Percentiles rank a stretch among this genome's conserved stretches.
Conservation (phyloP, 2,797 vertebrate genomes). For the Chelon auratus region DNA sequence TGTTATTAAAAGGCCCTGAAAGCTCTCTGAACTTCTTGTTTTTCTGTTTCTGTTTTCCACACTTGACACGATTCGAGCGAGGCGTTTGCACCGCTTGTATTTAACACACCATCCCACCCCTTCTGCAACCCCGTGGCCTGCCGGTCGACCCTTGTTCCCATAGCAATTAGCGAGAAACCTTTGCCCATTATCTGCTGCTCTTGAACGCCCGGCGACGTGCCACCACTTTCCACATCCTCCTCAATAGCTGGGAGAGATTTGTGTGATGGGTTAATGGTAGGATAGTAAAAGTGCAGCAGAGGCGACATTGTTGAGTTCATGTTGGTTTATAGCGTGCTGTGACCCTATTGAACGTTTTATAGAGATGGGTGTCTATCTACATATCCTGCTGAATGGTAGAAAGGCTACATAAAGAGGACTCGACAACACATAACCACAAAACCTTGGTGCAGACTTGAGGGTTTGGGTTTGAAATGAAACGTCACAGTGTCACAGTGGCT, state of each 20-base stretch:
- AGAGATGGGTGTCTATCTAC: slow-evolving; percentile 64
- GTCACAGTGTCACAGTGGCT: slow-evolving; percentile 5
- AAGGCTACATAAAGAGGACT: slow-evolving; percentile 38
- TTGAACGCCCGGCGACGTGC: slow-evolving; percentile 32
- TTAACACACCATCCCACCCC: slow-evolving; percentile 43
- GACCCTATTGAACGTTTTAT: slow-evolving; percentile 64
- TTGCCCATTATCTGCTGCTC: slow-evolving; percentile 62
- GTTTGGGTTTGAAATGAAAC: slow-evolving; percentile 20
- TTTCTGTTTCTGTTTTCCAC: slow-evolving; percentile 43
- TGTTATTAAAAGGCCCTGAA: slow-evolving; percentile 32
- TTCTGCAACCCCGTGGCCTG: slow-evolving; percentile 64
- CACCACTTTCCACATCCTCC: slow-evolving; percentile 28
- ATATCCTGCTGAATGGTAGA: slow-evolving; percentile 50
- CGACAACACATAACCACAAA: slow-evolving; percentile 40
- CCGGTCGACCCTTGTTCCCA: slow-evolving; percentile 70
- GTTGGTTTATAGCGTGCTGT: slow-evolving; percentile 57
- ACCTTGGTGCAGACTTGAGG: slow-evolving; percentile 19
- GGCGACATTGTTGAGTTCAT: slow-evolving; percentile 57
- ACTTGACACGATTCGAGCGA: slow-evolving; percentile 26
- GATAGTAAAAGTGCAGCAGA: slow-evolving; percentile 62
- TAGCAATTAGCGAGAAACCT: slow-evolving; percentile 64
- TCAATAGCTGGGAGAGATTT: slow-evolving; percentile 70
- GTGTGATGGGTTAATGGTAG: slow-evolving; percentile 74
- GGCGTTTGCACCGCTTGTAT: slow-evolving; percentile 45
- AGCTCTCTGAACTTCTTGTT: slow-evolving; percentile 44